phyloP scores from a whole-genome alignment of 2,888 invertebrate genomes.

The Myopa testacea region DNA sequence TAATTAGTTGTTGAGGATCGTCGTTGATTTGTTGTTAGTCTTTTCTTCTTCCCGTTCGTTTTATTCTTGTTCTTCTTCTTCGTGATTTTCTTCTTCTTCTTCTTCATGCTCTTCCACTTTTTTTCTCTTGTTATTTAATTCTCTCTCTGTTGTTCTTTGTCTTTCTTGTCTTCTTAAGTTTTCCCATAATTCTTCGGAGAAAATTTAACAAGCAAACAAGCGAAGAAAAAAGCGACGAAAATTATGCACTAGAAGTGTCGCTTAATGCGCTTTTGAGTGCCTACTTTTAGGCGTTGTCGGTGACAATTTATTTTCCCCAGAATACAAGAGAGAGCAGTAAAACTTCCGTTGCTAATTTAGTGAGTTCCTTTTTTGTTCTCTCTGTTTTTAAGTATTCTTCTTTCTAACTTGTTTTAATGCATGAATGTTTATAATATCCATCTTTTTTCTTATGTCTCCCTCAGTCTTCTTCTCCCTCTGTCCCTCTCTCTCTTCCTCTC shows the following conservation, averaged over 20 bases:
- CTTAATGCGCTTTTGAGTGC: slow-evolving; percentile 35
- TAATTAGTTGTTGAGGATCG: slow-evolving; percentile 11
- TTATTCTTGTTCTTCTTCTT: no score
- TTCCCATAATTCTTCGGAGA: slow-evolving; percentile 20
- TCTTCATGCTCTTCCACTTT: no score
- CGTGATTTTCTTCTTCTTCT: no score
- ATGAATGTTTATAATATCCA: neutral
- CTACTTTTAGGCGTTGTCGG: slow-evolving; percentile 17
- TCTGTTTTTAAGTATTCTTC: neutral
- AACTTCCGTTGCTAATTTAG: neutral
- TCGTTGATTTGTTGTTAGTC: no score
- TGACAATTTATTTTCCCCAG: slow-evolving; percentile 15
- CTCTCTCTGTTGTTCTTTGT: neutral
- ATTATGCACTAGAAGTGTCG: slow-evolving; percentile 15
- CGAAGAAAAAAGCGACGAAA: neutral
- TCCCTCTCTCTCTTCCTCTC: neutral
- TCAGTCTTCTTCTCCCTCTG: neutral
- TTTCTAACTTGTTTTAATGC: neutral
- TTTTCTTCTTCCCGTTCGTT: no score
- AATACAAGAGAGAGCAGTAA: neutral
- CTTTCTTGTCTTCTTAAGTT: slow-evolving; percentile 10
- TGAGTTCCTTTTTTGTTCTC: no score
- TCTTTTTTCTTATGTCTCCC: neutral
- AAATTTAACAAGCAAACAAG: slow-evolving; percentile 6
- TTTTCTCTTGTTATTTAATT: neutral